Base-by-base conservation (phyloP, 2,888 invertebrate species). In the Drosophila hamatofila region DNA sequence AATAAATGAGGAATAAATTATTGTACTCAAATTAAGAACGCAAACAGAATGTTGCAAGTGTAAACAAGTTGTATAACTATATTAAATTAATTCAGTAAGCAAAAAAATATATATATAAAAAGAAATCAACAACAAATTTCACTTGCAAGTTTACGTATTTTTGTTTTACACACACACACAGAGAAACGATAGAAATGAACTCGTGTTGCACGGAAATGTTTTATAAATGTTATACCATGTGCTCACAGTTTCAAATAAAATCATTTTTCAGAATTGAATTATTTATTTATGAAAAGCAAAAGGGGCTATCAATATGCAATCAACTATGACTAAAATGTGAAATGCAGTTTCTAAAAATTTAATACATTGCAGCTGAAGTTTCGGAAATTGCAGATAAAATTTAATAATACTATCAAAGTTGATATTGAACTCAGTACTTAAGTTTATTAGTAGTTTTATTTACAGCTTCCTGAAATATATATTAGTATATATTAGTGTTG, bases 11-110 rank as follows among this genome's bases (percentile, higher is more conserved):
- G 35, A 60, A 52, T 51, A 61, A 80, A 80, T 65, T 80, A 60
- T 67, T 83, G 67, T 55, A 68, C 49, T 69, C 69, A 72, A 79
- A 81, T 79, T 84, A 72, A 79, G 72, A 81, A 56, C 39, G 70
- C 82, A 81, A 77, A 72, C 72, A 70, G 49, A 48, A 60, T 39
- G 58, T 49, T 51, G 30, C 55, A 62, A 46, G 39, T 42, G 61
- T 59, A 55, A 71, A 75, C 61, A 75, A 59, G 65, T 39, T 64
- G 35, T 56, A 51, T 57, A 57, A 72, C 72, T 73, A 39, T 33
- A 82, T 82, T 77, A 85, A 82, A 76, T 82, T 71, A 51, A 71
- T 69, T 69, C 62, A 23, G 52, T 23, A 37, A 37, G 42, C 44
- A 60, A n/a, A 33, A 33, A 30, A 41, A 11, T 16, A 23, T 16